Percentiles rank a stretch among this genome's conserved stretches.
Evolutionary conservation across 2,797 vertebrate species (phyloP).

Genomic region (Muscicapa comitata): DNA sequence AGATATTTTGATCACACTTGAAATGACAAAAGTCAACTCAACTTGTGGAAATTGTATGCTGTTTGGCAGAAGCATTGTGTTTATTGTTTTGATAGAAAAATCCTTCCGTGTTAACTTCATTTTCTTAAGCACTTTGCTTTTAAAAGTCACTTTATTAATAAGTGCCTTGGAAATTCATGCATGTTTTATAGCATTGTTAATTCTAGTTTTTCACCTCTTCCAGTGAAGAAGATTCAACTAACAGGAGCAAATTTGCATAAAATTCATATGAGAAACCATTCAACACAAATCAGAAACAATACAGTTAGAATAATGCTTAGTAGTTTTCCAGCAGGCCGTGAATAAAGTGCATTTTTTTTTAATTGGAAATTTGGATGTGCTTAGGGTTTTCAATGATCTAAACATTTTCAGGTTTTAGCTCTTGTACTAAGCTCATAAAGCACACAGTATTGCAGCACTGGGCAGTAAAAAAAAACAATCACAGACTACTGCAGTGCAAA

Average conservation of each 20-base stretch:
- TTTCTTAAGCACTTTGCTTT: background rate
- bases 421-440: background rate
- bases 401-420: background rate
- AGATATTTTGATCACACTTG: background rate
- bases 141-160: background rate
- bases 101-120: background rate
- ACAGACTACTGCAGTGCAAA: background rate
- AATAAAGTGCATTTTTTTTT: background rate
- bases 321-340: background rate
- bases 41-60: background rate
- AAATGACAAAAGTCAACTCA: background rate
- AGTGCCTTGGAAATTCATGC: background rate
- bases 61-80: background rate
- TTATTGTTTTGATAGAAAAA: background rate
- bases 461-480: background rate
- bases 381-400: background rate
- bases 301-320: background rate
- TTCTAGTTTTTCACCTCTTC: background rate
- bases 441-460: background rate
- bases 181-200: background rate
- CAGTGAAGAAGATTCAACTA: background rate
- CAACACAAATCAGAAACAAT: background rate
- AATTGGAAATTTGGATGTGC: background rate
- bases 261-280: background rate
- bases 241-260: background rate